Base-by-base conservation (phyloP, 2,797 vertebrate genomes). In the Vultur gryphus region DNA sequence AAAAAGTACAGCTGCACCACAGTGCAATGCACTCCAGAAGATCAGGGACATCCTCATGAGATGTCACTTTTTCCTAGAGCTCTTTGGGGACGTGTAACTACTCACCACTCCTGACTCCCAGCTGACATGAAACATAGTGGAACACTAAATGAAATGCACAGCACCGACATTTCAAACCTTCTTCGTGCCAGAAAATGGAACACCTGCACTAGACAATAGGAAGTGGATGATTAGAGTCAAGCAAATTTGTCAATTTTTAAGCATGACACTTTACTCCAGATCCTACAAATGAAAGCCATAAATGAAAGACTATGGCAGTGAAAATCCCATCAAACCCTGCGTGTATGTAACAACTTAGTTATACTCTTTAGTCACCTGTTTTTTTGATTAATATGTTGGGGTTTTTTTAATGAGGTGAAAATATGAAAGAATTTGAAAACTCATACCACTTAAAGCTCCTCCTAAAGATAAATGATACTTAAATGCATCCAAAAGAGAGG, bases 121-220 rank as follows among this genome's bases (percentile, higher is more conserved):
- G 65, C 23, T 64, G 90, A 91, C 52, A 37, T 5, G 7, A 89
- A 96, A 78, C 52, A 54, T 54, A 78, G 57, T 57, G 81, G 67
- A 93, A 20, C 61, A 73, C 70, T 80, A 90, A 90, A 85, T 75
- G 69, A 92, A 97, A 94, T 52, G 23, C 62, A 58, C 35, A 44
- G 69, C 10, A 31, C 28, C 1, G 6, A 86, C 51, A 66, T 94
- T 93, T 94, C 69, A 89, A 79, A 65, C 65, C 29, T 80, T 55
- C 28, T 28, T 83, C 3, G 3, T 91, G 95, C 89, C 95, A 96
- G 84, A 93, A 94, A 94, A 94, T 28, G 26, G 69, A 96, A 96
- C 94, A 97, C 81, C 94, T 97, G 95, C 84, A 62, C 33, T 78
- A 58, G 39, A 91, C 82, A 93, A 89, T 76, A 92, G 87, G 82